These are phyloP conservation scores for Varanus salvator DNA, from an alignment of 2,113 vertebrate genomes.

Conservation along the genomic window DNA sequence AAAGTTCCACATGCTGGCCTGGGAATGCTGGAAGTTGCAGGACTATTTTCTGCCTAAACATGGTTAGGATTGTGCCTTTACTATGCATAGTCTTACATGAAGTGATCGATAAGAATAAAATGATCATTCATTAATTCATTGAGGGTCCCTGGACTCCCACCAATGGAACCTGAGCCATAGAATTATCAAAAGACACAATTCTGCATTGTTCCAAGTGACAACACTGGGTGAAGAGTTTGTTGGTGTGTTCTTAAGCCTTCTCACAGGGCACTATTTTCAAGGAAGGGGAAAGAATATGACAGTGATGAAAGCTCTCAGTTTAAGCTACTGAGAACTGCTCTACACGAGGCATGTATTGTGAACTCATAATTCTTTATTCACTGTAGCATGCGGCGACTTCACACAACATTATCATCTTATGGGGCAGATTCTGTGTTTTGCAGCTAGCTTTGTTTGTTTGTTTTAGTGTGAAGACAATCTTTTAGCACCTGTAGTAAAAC, in stretches of 20 bases:
- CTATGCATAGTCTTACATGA: background rate
- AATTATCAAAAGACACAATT: background rate
- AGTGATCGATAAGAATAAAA: background rate
- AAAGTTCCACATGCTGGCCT: too few relatives aligned
- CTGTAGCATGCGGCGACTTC: too few relatives aligned
- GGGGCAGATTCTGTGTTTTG: too few relatives aligned
- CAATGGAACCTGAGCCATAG: background rate
- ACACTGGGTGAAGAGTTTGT: background rate
- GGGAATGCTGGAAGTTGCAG: background rate
- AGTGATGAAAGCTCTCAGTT: background rate
- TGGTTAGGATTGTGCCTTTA: background rate
- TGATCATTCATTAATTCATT: constrained; percentile 7
- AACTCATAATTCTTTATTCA: too few relatives aligned
- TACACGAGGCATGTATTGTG: too few relatives aligned
- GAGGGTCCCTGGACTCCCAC: background rate
- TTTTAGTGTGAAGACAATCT: too few relatives aligned
- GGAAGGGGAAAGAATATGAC: background rate
- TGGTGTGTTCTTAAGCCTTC: background rate
- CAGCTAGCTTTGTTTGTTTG: too few relatives aligned
- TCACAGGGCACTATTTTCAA: background rate
- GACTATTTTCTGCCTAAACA: background rate
- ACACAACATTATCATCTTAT: too few relatives aligned
- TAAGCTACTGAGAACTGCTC: background rate
- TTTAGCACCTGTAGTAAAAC: too few relatives aligned
- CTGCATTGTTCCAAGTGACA: background rate